Evolutionary conservation across 2,888 invertebrate species (phyloP), one percentile per base, ranked within the genome.

Genomic region (Crematogaster levior): DNA sequence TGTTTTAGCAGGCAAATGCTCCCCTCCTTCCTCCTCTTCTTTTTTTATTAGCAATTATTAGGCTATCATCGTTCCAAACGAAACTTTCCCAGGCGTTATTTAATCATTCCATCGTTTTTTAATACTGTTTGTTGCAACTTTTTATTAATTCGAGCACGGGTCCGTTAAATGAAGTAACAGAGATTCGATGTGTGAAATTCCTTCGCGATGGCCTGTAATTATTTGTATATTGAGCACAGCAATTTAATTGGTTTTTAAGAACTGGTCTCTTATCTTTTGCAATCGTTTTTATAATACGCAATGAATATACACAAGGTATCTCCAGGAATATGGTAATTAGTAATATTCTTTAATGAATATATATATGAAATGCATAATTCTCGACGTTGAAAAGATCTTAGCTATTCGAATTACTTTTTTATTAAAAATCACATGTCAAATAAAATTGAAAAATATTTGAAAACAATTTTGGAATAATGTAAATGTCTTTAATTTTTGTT

Each of bases 21-120:
- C 60, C n/a, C 34, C 34, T 1, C 15, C 24, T n/a, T 34, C 18
- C 18, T 58, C 12, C 24, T 21, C 48, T 6, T 81, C 46, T 18
- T 81, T 61, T 56, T 72, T 79, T 79, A 56, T 72, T 24, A 81
- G 85, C 89, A 90, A 91, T 92, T 91, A 92, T 91, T 91, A 88
- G 82, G 73, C 86, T 89, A 91, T 92, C 90, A 91, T 81, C 84
- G 51, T 58, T 43, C 30, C 21, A 48, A 27, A 74, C 24, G 40
- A 56, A 77, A 68, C 48, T 51, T 40, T 80, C 68, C 72, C 56
- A 18, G 37, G 61, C 43, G 46, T 72, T 46, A 61, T 79, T 82
- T 85, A 80, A 84, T 81, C 72, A 82, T 77, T 81, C 58, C 46
- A 63, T 81, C 75, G 81, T 84, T 85, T 82, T 56, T 79, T 46